phyloP scores from a whole-genome alignment of 2,797 vertebrate species.

The Vireo griseus region DNA sequence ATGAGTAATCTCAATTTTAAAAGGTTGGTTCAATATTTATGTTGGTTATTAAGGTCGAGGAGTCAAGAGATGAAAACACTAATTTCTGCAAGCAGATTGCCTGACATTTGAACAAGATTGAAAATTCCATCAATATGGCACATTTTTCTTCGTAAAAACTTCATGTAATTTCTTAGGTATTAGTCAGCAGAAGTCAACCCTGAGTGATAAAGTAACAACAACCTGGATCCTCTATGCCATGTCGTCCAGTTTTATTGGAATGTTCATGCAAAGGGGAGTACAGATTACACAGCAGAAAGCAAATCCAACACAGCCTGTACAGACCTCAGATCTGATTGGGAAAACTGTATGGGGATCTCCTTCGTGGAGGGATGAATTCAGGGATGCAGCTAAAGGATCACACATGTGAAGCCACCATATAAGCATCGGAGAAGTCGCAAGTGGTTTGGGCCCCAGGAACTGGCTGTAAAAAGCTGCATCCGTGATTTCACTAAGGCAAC shows the following conservation, averaged over 20 bases:
- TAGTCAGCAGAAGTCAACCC: not conserved
- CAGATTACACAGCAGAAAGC: not conserved
- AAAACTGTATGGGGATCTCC: not conserved
- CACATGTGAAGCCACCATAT: fast-evolving
- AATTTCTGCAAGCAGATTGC: conserved; percentile 39
- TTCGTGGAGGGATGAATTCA: not conserved
- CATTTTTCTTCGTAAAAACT: conserved; percentile 8
- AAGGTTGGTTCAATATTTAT: conserved; percentile 59
- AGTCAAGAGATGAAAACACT: conserved; percentile 40
- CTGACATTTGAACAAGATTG: conserved; percentile 58
- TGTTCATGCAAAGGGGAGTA: not conserved
- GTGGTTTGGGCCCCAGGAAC: not conserved
- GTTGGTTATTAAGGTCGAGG: not conserved
- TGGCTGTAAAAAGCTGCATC: not conserved
- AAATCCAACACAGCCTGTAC: not conserved
- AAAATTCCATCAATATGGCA: conserved; percentile 16
- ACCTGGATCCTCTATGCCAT: fast-evolving
- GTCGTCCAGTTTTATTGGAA: not conserved
- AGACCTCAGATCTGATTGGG: not conserved
- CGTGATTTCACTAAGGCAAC: not conserved
- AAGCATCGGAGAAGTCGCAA: not conserved
- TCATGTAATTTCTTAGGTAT: conserved; percentile 24
- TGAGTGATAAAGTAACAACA: not conserved
- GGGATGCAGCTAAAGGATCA: not conserved
- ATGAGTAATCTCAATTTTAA: conserved; percentile 46